Percentiles rank a stretch among this genome's conserved stretches.
These are phyloP conservation scores for Panorpa germanica DNA, from an alignment of 2,888 invertebrate genomes.

Conservation along the genomic window DNA sequence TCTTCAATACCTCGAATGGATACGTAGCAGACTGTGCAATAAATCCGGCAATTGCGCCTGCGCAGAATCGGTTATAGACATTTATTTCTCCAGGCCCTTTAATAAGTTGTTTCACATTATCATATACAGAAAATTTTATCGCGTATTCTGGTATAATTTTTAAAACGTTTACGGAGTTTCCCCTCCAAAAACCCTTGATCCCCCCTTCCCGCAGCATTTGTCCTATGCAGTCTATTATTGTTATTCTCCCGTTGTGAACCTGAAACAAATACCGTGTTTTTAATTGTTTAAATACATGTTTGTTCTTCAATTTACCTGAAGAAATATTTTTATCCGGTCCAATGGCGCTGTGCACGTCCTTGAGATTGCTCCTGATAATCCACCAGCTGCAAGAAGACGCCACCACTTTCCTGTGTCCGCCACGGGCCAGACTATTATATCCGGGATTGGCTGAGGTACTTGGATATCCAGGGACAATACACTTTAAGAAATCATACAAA, in stretches of 20 bases:
- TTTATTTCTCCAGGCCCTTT: background rate
- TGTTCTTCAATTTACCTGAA: no score
- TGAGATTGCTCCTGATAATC: no score
- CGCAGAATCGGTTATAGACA: conserved; percentile 1
- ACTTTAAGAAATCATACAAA: no score
- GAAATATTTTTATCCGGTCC: no score
- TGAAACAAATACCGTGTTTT: no score
- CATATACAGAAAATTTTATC: conserved; percentile 7
- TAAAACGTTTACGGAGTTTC: conserved; percentile 8
- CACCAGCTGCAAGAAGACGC: no score
- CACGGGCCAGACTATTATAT: no score
- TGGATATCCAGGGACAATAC: no score
- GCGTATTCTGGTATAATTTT: conserved; percentile 9
- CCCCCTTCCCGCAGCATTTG: background rate
- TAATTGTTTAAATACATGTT: no score
- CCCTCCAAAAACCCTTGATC: conserved; percentile 5
- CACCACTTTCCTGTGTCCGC: no score
- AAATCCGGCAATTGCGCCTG: conserved; percentile 6
- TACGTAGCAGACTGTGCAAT: conserved; percentile 4
- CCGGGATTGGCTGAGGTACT: no score
- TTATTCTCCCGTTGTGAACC: background rate
- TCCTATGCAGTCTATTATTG: background rate
- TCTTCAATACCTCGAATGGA: conserved; percentile 9
- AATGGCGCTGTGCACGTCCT: no score
- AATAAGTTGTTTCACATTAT: conserved; percentile 5